phyloP scores from a whole-genome alignment of 2,888 invertebrate genomes.

The Ornithoptera alexandrae region DNA sequence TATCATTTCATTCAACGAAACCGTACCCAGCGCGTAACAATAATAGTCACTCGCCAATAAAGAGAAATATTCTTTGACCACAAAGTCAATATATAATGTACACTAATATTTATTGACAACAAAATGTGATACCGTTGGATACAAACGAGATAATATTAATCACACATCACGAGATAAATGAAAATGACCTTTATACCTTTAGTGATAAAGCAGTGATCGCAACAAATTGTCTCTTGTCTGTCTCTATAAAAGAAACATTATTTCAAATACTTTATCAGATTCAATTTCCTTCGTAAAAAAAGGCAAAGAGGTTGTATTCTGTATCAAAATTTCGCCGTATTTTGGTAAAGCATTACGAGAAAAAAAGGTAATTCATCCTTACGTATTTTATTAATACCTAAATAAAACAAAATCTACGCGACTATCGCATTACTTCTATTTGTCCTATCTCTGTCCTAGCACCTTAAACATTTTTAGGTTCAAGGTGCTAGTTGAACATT shows the following conservation, averaged over 20 bases:
- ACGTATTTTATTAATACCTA: not conserved
- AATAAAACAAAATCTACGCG: not conserved
- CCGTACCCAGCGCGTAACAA: no score
- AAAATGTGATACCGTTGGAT: conserved; percentile 2
- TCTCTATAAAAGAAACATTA: conserved; percentile 6
- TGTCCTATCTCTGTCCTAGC: not conserved
- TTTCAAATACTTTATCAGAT: conserved; percentile 14
- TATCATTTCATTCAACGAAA: no score
- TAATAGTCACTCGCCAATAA: not conserved
- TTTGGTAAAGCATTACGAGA: not conserved
- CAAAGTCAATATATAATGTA: not conserved
- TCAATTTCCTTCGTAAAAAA: conserved; percentile 10
- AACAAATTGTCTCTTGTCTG: not conserved
- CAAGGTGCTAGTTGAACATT: no score
- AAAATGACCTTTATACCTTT: not conserved
- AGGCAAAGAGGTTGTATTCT: not conserved
- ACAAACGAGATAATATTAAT: not conserved
- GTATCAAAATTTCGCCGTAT: not conserved
- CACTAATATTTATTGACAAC: conserved; percentile 2
- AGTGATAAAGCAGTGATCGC: not conserved
- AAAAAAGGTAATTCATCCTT: not conserved
- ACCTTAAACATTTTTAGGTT: no score
- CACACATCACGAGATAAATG: not conserved
- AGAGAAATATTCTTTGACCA: not conserved
- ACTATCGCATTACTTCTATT: not conserved